Percentiles rank a stretch among this genome's conserved stretches.
These are phyloP conservation scores for Agrotis segetum DNA, from an alignment of 2,888 invertebrate species.

Conservation along the genomic window DNA sequence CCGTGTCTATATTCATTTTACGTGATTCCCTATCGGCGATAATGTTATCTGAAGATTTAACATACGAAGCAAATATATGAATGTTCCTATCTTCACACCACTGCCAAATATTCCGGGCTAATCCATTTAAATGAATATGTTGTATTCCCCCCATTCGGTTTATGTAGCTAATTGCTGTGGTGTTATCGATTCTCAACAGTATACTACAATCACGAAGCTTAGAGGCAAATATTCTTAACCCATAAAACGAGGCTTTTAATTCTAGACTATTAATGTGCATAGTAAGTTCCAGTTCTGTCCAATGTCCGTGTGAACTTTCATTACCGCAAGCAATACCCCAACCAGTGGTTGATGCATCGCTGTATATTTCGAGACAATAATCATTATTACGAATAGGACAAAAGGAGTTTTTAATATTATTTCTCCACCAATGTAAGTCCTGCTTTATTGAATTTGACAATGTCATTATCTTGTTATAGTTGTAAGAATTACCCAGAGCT, in stretches of 20 bases:
- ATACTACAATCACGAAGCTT: conserved; percentile 9
- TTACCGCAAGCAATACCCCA: conserved; percentile 22
- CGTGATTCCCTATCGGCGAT: conserved; percentile 11
- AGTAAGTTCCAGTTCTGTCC: conserved; percentile 13
- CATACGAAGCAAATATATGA: conserved; percentile 9
- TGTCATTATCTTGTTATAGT: conserved; percentile 21
- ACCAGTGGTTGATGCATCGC: conserved; percentile 25
- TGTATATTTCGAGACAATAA: conserved; percentile 21
- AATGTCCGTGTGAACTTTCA: conserved; percentile 10
- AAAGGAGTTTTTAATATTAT: conserved; percentile 11
- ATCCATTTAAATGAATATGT: not conserved
- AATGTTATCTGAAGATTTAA: conserved; percentile 4
- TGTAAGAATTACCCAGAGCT: conserved; percentile 3
- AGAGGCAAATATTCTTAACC: conserved; percentile 24
- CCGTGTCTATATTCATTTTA: conserved; percentile 13
- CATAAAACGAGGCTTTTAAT: conserved; percentile 28
- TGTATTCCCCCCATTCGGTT: conserved; percentile 32
- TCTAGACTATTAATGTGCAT: conserved; percentile 33
- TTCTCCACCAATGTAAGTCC: conserved; percentile 26
- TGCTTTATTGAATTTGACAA: conserved; percentile 3
- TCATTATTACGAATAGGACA: conserved; percentile 14
- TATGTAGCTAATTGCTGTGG: conserved; percentile 21
- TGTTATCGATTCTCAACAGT: conserved; percentile 29
- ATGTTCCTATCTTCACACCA: conserved; percentile 19
- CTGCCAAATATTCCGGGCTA: conserved; percentile 35